phyloP scores from a whole-genome alignment of 2,888 invertebrate genomes.

The Congeria kusceri region DNA sequence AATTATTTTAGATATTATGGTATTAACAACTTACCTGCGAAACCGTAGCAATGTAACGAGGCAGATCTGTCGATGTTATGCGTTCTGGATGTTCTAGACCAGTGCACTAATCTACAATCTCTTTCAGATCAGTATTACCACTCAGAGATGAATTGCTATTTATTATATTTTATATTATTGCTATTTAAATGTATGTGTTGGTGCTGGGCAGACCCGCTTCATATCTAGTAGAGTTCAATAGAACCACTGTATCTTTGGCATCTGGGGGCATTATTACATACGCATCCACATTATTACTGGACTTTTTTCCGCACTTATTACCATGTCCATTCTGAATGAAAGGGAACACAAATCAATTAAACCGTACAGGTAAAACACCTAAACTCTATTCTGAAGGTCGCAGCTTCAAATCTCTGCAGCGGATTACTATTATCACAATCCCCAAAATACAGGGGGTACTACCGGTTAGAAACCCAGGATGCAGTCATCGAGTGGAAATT shows the following conservation, averaged over 20 bases:
- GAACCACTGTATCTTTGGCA: slow-evolving; percentile 5
- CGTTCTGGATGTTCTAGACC: slow-evolving; percentile 4
- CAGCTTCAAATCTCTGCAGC: too few relatives aligned
- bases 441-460: too few relatives aligned
- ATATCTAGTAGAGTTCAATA: background rate
- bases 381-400: too few relatives aligned
- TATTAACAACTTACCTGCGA: too few relatives aligned
- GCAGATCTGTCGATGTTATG: slow-evolving; percentile 5
- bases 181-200: too few relatives aligned
- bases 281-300: slow-evolving; percentile 26
- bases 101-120: slow-evolving; percentile 6
- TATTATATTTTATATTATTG: background rate
- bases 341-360: too few relatives aligned
- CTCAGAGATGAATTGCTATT: slow-evolving; percentile 5
- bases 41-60: slow-evolving; percentile 12
- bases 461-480: too few relatives aligned
- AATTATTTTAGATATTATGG: too few relatives aligned
- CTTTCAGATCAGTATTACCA: background rate
- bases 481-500: too few relatives aligned
- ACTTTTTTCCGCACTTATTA: slow-evolving; percentile 22
- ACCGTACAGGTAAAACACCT: too few relatives aligned
- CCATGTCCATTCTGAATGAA: slow-evolving; percentile 26
- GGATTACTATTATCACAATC: too few relatives aligned
- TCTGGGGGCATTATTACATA: slow-evolving; percentile 22
- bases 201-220: too few relatives aligned